Evolutionary conservation across 2,113 vertebrate genomes (phyloP).

Genomic region (Cephalopterus ornatus): DNA sequence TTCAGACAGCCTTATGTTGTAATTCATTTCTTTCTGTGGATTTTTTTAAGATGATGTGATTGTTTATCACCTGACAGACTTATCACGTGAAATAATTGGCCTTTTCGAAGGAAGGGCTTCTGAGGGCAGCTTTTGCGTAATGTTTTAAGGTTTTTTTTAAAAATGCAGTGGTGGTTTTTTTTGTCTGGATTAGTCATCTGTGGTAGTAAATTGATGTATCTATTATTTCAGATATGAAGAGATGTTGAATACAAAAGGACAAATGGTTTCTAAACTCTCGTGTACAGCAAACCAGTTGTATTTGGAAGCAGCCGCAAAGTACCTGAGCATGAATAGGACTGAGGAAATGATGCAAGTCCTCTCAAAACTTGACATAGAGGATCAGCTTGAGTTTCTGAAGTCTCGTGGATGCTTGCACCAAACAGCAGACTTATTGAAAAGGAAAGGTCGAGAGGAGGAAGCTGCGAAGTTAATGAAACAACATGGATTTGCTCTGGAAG

Average conservation of each 20-base stretch:
- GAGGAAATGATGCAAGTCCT: slow-evolving; percentile 75
- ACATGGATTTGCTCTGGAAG: slow-evolving; percentile 73
- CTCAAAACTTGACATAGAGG: slow-evolving; percentile 75
- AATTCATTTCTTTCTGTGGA: neutral
- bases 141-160: neutral
- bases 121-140: neutral
- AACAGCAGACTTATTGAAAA: slow-evolving; percentile 74
- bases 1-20: neutral
- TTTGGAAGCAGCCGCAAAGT: slow-evolving; percentile 78
- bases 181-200: neutral
- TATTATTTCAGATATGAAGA: slow-evolving; percentile 69
- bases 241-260: slow-evolving; percentile 52
- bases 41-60: neutral
- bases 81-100: neutral
- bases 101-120: neutral
- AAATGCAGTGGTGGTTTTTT: rapidly evolving
- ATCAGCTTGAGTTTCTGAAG: slow-evolving; percentile 79
- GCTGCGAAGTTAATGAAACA: slow-evolving; percentile 79
- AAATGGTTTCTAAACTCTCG: slow-evolving; percentile 58
- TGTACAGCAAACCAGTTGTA: slow-evolving; percentile 76
- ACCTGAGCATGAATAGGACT: slow-evolving; percentile 65
- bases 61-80: neutral
- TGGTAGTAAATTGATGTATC: neutral
- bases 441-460: slow-evolving; percentile 72
- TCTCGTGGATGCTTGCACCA: slow-evolving; percentile 66